Evolutionary conservation across 2,113 vertebrate genomes (phyloP).

Genomic region (Apodemus speciosus): DNA sequence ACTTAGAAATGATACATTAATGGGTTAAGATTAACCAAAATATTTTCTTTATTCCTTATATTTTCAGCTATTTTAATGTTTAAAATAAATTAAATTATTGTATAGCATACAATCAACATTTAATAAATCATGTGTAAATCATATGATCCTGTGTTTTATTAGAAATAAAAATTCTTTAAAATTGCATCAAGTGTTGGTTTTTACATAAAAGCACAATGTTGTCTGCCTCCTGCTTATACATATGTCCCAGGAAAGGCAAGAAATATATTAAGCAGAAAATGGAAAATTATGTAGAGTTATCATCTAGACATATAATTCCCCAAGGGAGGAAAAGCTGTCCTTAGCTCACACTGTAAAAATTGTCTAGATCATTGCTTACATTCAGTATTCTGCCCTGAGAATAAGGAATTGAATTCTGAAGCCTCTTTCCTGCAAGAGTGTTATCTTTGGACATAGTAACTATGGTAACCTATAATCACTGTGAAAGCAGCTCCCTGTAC

Average conservation of each 20-base stretch:
- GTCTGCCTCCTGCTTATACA: background rate
- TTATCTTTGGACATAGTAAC: slow-evolving; percentile 63
- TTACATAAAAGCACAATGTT: background rate
- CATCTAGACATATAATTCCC: background rate
- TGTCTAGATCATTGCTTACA: background rate
- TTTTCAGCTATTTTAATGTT: background rate
- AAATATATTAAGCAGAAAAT: background rate
- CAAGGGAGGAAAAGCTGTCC: background rate
- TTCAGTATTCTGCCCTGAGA: background rate
- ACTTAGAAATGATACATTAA: background rate
- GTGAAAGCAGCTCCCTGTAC: background rate
- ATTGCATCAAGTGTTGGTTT: background rate
- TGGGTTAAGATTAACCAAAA: background rate
- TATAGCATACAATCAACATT: background rate
- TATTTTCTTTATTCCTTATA: background rate
- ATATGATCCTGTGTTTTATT: background rate
- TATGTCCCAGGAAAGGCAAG: background rate
- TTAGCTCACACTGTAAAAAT: background rate
- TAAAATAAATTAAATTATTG: background rate
- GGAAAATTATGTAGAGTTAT: slow-evolving; percentile 12
- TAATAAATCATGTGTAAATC: background rate
- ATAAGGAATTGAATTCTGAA: background rate
- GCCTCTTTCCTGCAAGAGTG: background rate
- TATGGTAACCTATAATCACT: slow-evolving; percentile 56
- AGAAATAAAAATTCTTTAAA: slow-evolving; percentile 40